Percentiles rank a stretch among this genome's conserved stretches.
Conservation (phyloP, 1,140 invertebrate genomes). For the Ylistrum balloti region DNA sequence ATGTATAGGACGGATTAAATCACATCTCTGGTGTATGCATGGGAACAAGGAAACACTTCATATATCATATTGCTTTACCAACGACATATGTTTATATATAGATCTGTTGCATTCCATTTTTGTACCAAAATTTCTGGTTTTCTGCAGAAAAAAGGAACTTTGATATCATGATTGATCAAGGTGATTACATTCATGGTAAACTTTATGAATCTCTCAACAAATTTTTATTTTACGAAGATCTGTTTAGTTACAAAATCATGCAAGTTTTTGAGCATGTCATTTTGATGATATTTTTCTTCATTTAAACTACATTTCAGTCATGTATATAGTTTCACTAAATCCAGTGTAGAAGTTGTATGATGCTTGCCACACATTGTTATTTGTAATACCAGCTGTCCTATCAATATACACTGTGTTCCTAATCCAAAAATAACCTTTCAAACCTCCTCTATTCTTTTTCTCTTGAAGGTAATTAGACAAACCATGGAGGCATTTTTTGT, state of each 20-base stretch:
- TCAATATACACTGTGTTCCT: neutral
- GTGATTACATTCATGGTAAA: neutral
- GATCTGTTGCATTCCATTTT: neutral
- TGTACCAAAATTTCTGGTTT: neutral
- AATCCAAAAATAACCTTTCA: neutral
- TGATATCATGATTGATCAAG: neutral
- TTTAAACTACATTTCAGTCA: no score
- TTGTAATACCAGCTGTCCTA: neutral
- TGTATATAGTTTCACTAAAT: neutral
- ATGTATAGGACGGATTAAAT: neutral
- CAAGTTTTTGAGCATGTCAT: neutral
- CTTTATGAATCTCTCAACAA: constrained; percentile 2
- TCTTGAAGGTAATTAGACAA: neutral
- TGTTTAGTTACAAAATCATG: neutral
- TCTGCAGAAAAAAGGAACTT: neutral
- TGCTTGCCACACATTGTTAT: neutral
- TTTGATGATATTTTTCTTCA: neutral
- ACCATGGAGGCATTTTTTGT: neutral
- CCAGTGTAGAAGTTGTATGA: neutral
- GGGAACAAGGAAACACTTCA: no score
- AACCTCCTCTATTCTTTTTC: neutral
- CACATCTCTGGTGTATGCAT: no score
- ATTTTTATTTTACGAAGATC: neutral
- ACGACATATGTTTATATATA: neutral
- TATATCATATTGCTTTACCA: no score